Percentiles rank a stretch among this genome's conserved stretches.
Evolutionary conservation across 2,797 vertebrate species (phyloP).

Genomic region (Eulemur mongoz): DNA sequence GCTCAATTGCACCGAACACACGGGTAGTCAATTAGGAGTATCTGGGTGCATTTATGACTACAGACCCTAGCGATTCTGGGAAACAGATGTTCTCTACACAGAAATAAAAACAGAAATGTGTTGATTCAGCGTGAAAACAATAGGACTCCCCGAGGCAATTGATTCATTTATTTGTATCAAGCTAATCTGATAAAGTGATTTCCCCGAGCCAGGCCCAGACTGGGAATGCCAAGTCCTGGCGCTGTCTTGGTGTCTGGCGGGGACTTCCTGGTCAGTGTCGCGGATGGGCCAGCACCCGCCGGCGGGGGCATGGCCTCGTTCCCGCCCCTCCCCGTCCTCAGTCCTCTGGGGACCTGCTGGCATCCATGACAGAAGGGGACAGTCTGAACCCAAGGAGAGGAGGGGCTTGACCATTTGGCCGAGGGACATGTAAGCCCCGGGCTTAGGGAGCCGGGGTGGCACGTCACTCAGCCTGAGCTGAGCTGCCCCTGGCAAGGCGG

Average conservation of each 20-base stretch:
- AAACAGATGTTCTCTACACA: neutral
- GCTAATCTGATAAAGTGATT: neutral
- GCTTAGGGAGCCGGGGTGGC: too few relatives aligned
- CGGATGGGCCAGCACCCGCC: neutral
- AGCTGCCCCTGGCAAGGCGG: too few relatives aligned
- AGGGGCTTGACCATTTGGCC: neutral
- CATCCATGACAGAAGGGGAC: neutral
- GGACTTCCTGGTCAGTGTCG: rapidly evolving
- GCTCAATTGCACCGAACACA: neutral
- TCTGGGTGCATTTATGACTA: too few relatives aligned
- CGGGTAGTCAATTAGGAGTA: neutral
- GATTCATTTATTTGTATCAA: neutral
- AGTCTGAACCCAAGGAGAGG: neutral
- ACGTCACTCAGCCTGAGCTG: too few relatives aligned
- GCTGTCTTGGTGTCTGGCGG: neutral
- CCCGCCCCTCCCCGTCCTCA: rapidly evolving
- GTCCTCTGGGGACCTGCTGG: neutral
- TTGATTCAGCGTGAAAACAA: neutral
- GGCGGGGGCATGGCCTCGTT: rapidly evolving
- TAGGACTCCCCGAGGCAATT: neutral
- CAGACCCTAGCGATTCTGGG: neutral
- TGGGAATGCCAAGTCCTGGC: neutral
- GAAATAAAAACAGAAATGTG: neutral
- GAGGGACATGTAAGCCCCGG: neutral
- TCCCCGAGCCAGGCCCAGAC: neutral